Percentiles rank a stretch among this genome's conserved stretches.
Conservation (phyloP, 2,113 vertebrate genomes). For the Nerophis ophidion region DNA sequence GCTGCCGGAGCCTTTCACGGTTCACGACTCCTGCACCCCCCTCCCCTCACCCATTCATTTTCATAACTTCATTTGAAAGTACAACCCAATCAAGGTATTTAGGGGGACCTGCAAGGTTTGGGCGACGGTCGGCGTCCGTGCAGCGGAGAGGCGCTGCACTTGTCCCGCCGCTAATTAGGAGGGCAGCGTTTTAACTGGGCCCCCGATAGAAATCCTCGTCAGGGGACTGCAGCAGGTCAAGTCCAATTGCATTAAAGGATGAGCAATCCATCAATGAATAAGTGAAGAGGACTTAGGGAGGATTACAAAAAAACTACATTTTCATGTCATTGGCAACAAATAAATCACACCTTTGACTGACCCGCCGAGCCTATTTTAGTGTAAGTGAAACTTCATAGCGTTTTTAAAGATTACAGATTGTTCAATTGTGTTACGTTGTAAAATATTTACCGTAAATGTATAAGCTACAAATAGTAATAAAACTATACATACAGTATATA, state of each 20-base stretch:
- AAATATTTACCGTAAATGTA: no score
- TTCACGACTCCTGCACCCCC: slow-evolving; percentile 24
- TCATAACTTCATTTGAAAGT: slow-evolving; percentile 54
- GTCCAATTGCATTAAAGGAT: slow-evolving; percentile 53
- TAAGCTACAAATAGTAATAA: no score
- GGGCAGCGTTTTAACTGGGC: slow-evolving; percentile 35
- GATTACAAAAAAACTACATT: slow-evolving; percentile 27
- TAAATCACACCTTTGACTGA: background rate
- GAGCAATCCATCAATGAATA: slow-evolving; percentile 54
- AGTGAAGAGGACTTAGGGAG: slow-evolving; percentile 32
- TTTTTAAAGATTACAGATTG: no score
- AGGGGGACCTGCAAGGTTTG: slow-evolving; percentile 29
- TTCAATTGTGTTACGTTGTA: no score
- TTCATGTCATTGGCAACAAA: slow-evolving; percentile 13
- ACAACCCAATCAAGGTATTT: slow-evolving; percentile 50
- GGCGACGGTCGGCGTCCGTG: slow-evolving; percentile 30
- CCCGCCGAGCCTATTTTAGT: background rate
- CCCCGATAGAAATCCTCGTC: slow-evolving; percentile 22
- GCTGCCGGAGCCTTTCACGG: slow-evolving; percentile 25
- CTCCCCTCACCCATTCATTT: slow-evolving; percentile 19
- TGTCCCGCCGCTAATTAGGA: slow-evolving; percentile 40
- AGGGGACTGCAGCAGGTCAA: slow-evolving; percentile 24
- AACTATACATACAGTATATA: no score
- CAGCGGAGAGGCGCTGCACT: slow-evolving; percentile 18
- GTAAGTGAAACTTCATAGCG: no score